phyloP scores from a whole-genome alignment of 2,888 invertebrate genomes.

The Sphaerophoria rueppellii region DNA sequence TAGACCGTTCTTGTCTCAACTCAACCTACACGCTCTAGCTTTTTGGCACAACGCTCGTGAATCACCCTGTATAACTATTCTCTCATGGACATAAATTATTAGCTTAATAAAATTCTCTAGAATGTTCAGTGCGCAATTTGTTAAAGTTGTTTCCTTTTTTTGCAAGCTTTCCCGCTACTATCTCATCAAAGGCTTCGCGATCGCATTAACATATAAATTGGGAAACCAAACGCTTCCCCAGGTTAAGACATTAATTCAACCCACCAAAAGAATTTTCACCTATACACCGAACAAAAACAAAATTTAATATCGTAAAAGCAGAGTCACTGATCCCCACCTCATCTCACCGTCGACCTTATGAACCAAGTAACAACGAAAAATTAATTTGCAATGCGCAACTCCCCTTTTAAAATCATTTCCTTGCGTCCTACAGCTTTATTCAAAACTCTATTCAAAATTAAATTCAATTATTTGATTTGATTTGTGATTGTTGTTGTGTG shows the following conservation, averaged over 20 bases:
- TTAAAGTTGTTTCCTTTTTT: slow-evolving; percentile 13
- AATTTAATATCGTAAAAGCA: too few species aligned
- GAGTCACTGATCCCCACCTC: too few species aligned
- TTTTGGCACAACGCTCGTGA: too few species aligned
- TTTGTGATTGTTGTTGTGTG: too few species aligned
- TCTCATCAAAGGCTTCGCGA: slow-evolving; percentile 57
- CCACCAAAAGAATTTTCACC: slow-evolving; percentile 64
- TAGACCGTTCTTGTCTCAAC: too few species aligned
- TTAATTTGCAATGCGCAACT: slow-evolving; percentile 43
- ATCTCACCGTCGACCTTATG: not conserved
- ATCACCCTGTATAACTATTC: too few species aligned
- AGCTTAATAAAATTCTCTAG: slow-evolving; percentile 1
- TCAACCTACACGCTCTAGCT: too few species aligned
- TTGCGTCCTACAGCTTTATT: not conserved
- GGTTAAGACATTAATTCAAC: slow-evolving; percentile 66
- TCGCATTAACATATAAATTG: slow-evolving; percentile 71
- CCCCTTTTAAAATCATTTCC: slow-evolving; percentile 19
- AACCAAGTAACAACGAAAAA: slow-evolving; percentile 18
- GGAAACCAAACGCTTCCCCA: slow-evolving; percentile 60
- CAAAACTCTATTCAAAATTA: slow-evolving; percentile 66
- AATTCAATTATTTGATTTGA: slow-evolving; percentile 73
- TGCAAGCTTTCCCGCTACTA: not conserved
- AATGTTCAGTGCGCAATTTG: slow-evolving; percentile 21
- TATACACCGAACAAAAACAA: not conserved
- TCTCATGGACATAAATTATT: not conserved